Conservation (phyloP, 2,888 invertebrate genomes). For the Lypha dubia region DNA sequence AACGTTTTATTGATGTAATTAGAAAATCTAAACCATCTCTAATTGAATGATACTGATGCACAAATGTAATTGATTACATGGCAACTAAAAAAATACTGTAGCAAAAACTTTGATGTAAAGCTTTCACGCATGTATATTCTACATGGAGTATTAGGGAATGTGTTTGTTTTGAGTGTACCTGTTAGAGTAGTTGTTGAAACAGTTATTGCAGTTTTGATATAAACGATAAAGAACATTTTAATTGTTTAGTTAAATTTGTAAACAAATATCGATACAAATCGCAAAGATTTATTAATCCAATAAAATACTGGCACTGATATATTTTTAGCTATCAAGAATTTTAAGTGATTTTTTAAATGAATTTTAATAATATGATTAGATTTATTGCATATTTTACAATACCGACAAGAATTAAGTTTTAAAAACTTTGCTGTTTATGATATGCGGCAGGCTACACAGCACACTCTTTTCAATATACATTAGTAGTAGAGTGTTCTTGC, state of each 20-base stretch:
- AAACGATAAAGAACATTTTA: conserved; percentile 32
- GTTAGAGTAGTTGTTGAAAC: not conserved
- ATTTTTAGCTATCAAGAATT: not conserved
- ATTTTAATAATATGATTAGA: not conserved
- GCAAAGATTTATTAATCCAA: conserved; percentile 21
- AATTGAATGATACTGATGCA: conserved; percentile 63
- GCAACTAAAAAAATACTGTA: conserved; percentile 27
- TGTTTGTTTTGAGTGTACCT: not conserved
- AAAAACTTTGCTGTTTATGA: too few species aligned
- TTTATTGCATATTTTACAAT: too few species aligned
- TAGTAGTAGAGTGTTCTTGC: too few species aligned
- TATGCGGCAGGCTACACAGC: too few species aligned
- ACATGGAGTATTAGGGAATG: not conserved
- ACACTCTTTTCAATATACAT: too few species aligned
- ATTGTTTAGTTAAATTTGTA: conserved; percentile 34
- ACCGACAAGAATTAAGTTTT: too few species aligned
- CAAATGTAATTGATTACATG: conserved; percentile 56
- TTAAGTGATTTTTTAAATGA: not conserved
- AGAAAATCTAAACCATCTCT: conserved; percentile 61
- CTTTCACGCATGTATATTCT: not conserved
- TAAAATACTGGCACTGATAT: not conserved
- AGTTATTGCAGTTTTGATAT: not conserved
- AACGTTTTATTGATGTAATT: conserved; percentile 62
- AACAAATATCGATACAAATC: conserved; percentile 19
- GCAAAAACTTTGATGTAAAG: not conserved